Base-by-base conservation (phyloP, 2,888 invertebrate species). In the Lycophotia porphyrea region DNA sequence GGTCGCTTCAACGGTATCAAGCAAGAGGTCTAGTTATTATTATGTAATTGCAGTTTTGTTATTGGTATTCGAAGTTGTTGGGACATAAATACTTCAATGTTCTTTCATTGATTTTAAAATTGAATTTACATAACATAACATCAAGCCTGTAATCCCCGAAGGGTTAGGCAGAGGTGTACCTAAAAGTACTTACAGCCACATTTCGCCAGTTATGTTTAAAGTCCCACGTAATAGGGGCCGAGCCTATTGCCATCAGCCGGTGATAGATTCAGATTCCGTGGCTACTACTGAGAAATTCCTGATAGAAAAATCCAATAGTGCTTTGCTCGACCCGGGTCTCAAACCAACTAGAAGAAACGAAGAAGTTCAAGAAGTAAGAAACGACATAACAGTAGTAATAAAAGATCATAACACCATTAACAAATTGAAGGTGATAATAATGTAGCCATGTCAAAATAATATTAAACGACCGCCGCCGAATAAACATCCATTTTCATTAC, bases 1-100 rank as follows among this genome's bases (percentile, higher is more conserved):
- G 85, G 85, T 84, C 70, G 34, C 18, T 24, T 60, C 13, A 75
- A 79, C 84, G 85, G 85, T 79, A 73, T n/a, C 18, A 75, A 72
- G n/a, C 18, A 2, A 52, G 80, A 34, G n/a, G 69, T 58, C 39
- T 39, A 13, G 15, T 39, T 63, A 55, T 64, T 65, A 60, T 60
- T 71, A 27, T 49, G 27, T 60, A 42, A 78, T 9, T 78, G 74
- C 36, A 21, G 31, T 74, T 44, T 72, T 49, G 31, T 15, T 76
- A 27, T 18, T 63, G 5, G 9, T 39, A 15, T 15, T 61, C 49
- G 5, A 8, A 44, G 21, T 64, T n/a, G 18, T 27, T 21, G 4
- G 3, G 24, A 4, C 39, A 42, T 27, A 27, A 34, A 7, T 5
- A 44, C 1, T 65, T 31, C 4, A 31, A 21, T 42, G 27, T 11